Base-by-base conservation (phyloP, 2,113 vertebrate genomes). In the Condylura cristata region DNA sequence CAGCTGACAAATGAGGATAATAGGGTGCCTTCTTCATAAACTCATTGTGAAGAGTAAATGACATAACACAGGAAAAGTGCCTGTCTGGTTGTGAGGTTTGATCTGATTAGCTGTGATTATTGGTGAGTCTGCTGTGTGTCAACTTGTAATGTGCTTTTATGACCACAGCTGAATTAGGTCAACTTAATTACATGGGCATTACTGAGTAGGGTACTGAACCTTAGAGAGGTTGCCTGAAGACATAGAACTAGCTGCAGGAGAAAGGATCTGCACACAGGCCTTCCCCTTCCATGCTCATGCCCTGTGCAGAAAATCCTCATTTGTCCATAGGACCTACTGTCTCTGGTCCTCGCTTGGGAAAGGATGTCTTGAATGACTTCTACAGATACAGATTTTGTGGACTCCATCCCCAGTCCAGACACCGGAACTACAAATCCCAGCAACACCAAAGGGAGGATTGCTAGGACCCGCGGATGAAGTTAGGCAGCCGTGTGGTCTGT, bases 121-220 rank as follows among this genome's bases (percentile, higher is more conserved):
- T 16, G 20, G 1, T 61, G 26, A 24, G 6, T 7, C 58, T 51
- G 5, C 11, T 8, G 11, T 30, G 0, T 17, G 2, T 53, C 24
- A 1, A 6, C 1, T 1, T 48, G 32, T n/a, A 56, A 66, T 12
- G 6, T 0, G 0, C 61, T 30, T 20, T 26, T 20, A 53, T 44
- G 20, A 4, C 39, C 26, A 17, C 28, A 63, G 79, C 4, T 56
- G 18, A 30, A 3, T n/a, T 8, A 22, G 58, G 66, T 26, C 53
- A 71, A 41, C 16, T 39, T 41, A 46, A 70, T 76, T 14, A 12
- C 22, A 26, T 9, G 8, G 17, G 41, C 13, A 1, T 53, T n/a
- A 9, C 8, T 13, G 28, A 63, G 6, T 14, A 51, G 44, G 58
- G 37, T 85, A 63, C n/a, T 8, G 32, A 72, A 68, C 16, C 28